A percentile compares a stretch with the other conserved stretches of the same genome.
Evolutionary conservation across 37 sponge, comb jelly and placozoan species (phyloP).

Genomic region (Axinella damicornis): DNA sequence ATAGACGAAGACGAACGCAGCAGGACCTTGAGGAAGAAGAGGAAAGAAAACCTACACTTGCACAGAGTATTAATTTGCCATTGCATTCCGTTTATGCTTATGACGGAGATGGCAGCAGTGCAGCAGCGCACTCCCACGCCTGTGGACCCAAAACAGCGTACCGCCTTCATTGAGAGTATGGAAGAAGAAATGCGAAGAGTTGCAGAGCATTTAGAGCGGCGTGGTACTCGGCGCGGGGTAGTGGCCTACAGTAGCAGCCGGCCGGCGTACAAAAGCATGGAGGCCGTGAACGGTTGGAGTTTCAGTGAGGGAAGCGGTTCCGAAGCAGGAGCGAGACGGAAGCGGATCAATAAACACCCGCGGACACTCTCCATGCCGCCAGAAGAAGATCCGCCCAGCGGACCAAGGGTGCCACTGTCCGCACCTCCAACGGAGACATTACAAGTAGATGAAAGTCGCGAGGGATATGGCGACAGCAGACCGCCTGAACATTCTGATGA

Average conservation of each 20-base stretch:
- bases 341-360: not conserved
- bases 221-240: slow-evolving; percentile 2
- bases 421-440: too few relatives aligned
- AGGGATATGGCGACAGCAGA: too few relatives aligned
- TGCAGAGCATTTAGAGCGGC: slow-evolving; percentile 53
- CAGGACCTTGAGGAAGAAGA: too few relatives aligned
- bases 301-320: not conserved
- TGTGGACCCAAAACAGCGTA: not conserved
- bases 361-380: not conserved
- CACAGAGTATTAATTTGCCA: too few relatives aligned
- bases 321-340: slow-evolving; percentile 3
- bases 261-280: not conserved
- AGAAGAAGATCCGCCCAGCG: too few relatives aligned
- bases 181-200: slow-evolving; percentile 54
- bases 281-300: not conserved
- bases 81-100: not conserved
- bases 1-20: too few relatives aligned
- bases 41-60: too few relatives aligned
- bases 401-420: too few relatives aligned
- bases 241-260: not conserved
- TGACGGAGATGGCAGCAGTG: slow-evolving; percentile 46
- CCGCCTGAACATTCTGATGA: too few relatives aligned
- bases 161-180: slow-evolving; percentile 59
- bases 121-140: slow-evolving; percentile 24
- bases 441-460: too few relatives aligned